These are phyloP conservation scores for Tetramorium parvispinum DNA, from an alignment of 1,140 invertebrate species.

Conservation along the genomic window DNA sequence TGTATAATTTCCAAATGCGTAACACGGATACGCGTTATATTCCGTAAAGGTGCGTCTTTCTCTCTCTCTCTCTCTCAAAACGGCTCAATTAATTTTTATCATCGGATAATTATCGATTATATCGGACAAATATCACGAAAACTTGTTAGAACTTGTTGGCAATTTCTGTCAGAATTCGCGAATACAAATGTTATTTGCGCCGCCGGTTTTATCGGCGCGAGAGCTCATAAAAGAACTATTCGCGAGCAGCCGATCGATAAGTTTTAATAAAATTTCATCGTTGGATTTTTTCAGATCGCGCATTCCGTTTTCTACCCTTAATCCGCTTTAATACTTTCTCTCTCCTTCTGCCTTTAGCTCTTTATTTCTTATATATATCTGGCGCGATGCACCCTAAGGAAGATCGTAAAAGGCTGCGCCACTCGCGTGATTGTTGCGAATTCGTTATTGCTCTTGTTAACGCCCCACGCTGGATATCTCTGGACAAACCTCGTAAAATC, in stretches of 20 bases:
- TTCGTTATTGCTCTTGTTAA: conserved; percentile 81
- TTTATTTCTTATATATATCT: conserved; percentile 56
- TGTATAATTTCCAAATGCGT: background rate
- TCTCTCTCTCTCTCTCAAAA: background rate
- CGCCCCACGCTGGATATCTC: conserved; percentile 70
- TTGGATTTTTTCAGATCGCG: background rate
- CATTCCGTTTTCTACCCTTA: background rate
- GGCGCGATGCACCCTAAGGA: conserved; percentile 52
- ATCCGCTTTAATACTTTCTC: background rate
- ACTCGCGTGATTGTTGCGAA: conserved; percentile 81
- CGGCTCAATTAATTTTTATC: background rate
- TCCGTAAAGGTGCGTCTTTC: background rate
- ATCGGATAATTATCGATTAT: background rate
- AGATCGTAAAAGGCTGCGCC: conserved; percentile 69
- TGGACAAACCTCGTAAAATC: conserved; percentile 79
- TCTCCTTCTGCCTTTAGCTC: background rate
- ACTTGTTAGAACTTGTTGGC: background rate
- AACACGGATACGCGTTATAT: background rate
- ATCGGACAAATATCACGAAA: background rate
- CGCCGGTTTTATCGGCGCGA: background rate
- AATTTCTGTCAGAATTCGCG: background rate
- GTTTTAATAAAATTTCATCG: conserved; percentile 5
- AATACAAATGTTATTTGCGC: background rate
- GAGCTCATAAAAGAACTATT: conserved; percentile 9
- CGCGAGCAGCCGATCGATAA: background rate